phyloP scores from a whole-genome alignment of 2,113 vertebrate genomes.

The Pelvicachromis taeniatus region DNA sequence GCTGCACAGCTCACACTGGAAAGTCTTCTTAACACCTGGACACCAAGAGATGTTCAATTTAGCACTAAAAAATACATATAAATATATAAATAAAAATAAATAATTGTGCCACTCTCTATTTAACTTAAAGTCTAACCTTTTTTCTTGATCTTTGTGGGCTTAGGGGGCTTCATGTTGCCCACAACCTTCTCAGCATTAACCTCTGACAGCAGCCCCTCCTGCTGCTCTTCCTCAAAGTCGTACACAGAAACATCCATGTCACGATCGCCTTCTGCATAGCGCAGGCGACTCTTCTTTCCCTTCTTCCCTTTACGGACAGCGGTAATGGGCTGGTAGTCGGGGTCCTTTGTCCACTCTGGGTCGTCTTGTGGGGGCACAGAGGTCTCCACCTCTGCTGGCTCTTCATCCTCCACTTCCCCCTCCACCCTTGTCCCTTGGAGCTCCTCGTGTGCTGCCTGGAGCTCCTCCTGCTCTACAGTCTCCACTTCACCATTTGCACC shows the following conservation, averaged over 20 bases:
- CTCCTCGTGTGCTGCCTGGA: conserved; percentile 54
- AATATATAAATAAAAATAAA: no score
- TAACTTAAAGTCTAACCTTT: conserved; percentile 77
- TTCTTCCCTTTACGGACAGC: conserved; percentile 51
- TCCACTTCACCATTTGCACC: conserved; percentile 98
- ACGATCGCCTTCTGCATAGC: conserved; percentile 93
- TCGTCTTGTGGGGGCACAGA: conserved; percentile 80
- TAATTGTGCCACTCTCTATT: background rate
- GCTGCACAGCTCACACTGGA: conserved; percentile 98
- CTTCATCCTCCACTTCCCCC: conserved; percentile 69
- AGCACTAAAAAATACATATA: background rate
- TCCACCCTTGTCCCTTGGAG: conserved; percentile 66
- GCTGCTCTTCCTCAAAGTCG: conserved; percentile 98
- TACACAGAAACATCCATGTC: conserved; percentile 98
- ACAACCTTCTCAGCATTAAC: conserved; percentile 99
- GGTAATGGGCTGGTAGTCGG: conserved; percentile 88
- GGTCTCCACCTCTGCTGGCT: conserved; percentile 36
- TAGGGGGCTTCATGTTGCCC: conserved; percentile 98
- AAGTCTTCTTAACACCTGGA: conserved; percentile 97
- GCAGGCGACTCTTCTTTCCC: conserved; percentile 89
- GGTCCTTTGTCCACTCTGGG: conserved; percentile 91
- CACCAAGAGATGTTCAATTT: background rate
- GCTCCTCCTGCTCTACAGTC: conserved; percentile 91
- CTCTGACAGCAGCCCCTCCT: conserved; percentile 94
- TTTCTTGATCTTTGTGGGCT: conserved; percentile 99